Evolutionary conservation across 2,888 invertebrate genomes (phyloP).

Genomic region (Adelognathus sp.): DNA sequence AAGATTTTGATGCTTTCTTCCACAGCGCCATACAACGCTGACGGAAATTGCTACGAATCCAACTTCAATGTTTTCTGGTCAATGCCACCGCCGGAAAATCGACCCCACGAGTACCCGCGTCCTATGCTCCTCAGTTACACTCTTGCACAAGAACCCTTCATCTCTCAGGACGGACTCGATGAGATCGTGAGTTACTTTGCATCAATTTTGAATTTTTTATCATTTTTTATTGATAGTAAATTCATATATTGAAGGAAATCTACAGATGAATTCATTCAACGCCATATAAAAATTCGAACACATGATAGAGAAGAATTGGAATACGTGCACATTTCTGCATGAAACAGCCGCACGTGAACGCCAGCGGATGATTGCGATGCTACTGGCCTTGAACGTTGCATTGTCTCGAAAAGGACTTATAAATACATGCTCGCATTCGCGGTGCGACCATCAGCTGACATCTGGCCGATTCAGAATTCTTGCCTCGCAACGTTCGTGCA

Average conservation of each 20-base stretch:
- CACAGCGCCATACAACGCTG: conserved; percentile 91
- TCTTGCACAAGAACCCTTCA: conserved; percentile 90
- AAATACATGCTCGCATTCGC: not conserved
- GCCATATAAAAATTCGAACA: not conserved
- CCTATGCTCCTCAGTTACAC: conserved; percentile 95
- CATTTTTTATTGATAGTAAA: no score
- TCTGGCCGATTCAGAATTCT: conserved; percentile 39
- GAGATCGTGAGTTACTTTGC: conserved; percentile 88
- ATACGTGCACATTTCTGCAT: not conserved
- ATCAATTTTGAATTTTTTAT: not conserved
- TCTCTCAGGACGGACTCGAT: conserved; percentile 91
- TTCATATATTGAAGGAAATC: no score
- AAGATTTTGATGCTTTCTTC: not conserved
- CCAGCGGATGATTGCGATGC: not conserved
- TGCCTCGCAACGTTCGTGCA: conserved; percentile 7
- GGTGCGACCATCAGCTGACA: conserved; percentile 43
- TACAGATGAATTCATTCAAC: no score
- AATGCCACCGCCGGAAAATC: conserved; percentile 96
- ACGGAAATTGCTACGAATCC: conserved; percentile 91
- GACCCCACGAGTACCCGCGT: conserved; percentile 95
- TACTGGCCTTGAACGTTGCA: conserved; percentile 13
- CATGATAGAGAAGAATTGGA: not conserved
- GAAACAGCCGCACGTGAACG: not conserved
- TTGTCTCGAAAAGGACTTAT: conserved; percentile 25
- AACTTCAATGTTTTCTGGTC: conserved; percentile 96